phyloP scores from a whole-genome alignment of 2,797 vertebrate genomes.

The Syndactyla subalaris region DNA sequence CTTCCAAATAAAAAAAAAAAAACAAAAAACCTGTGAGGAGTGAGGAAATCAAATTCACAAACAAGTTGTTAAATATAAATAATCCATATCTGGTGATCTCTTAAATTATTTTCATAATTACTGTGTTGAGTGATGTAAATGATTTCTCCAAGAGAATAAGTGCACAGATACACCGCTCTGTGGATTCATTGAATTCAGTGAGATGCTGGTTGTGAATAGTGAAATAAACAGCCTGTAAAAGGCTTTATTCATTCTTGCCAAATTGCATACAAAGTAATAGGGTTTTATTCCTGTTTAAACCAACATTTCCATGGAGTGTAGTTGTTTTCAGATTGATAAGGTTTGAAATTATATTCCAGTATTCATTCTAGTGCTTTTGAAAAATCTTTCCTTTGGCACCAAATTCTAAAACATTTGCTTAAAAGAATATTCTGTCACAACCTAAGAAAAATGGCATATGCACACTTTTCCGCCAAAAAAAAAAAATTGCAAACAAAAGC shows the following conservation, averaged over 20 bases:
- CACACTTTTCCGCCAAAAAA: not conserved
- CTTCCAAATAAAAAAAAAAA: not conserved
- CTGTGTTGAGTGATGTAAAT: not conserved
- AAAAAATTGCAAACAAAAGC: conserved; percentile 23
- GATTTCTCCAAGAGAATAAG: not conserved
- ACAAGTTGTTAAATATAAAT: not conserved
- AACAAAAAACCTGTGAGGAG: not conserved
- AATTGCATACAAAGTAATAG: not conserved
- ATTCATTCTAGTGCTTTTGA: not conserved
- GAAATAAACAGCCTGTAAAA: not conserved
- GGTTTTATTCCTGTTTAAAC: not conserved
- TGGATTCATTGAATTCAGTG: not conserved
- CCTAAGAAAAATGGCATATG: not conserved
- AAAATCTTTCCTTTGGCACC: not conserved
- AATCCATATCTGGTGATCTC: not conserved
- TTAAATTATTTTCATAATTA: not conserved
- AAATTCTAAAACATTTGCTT: conserved; percentile 3
- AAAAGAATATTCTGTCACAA: not conserved
- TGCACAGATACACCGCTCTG: not conserved
- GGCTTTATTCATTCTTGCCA: not conserved
- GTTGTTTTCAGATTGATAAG: not conserved
- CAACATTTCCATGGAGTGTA: not conserved
- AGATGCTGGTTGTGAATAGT: not conserved
- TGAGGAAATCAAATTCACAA: not conserved
- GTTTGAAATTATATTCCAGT: not conserved